Percentiles rank a stretch among this genome's conserved stretches.
Evolutionary conservation across 2,888 invertebrate species (phyloP).

Genomic region (Hylaea fasciaria): DNA sequence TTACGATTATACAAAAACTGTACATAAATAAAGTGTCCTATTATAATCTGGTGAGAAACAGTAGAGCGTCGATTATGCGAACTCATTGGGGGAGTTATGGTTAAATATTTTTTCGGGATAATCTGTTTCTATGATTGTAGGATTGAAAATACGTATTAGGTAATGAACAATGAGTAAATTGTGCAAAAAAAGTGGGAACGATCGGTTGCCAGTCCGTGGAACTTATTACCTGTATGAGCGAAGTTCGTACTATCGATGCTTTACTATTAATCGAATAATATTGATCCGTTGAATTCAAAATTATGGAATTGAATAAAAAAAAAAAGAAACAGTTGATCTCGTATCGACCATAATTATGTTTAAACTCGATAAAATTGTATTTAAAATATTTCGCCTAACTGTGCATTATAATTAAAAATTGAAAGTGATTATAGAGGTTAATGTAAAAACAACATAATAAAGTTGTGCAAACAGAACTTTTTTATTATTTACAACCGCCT

Average conservation of each 20-base stretch:
- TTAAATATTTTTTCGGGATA: too few species aligned
- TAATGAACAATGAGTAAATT: too few species aligned
- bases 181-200: too few species aligned
- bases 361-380: constrained; percentile 30
- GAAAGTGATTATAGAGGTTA: constrained; percentile 62
- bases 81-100: too few species aligned
- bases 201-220: too few species aligned
- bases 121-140: too few species aligned
- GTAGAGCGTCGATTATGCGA: too few species aligned
- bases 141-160: too few species aligned
- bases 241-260: too few species aligned
- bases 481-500: constrained; percentile 7
- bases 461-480: constrained; percentile 15
- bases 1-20: constrained; percentile 25
- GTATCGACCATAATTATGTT: constrained; percentile 14
- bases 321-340: constrained; percentile 3
- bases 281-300: constrained; percentile 6
- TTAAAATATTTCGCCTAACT: constrained; percentile 55
- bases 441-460: constrained; percentile 55
- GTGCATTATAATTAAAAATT: constrained; percentile 53
- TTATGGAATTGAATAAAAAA: constrained; percentile 13
- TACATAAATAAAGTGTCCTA: constrained; percentile 27
- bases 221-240: too few species aligned
- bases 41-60: constrained; percentile 6
- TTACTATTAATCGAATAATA: constrained; percentile 4